Evolutionary conservation across 1,140 invertebrate species (phyloP).

Genomic region (Monomorium pharaonis): DNA sequence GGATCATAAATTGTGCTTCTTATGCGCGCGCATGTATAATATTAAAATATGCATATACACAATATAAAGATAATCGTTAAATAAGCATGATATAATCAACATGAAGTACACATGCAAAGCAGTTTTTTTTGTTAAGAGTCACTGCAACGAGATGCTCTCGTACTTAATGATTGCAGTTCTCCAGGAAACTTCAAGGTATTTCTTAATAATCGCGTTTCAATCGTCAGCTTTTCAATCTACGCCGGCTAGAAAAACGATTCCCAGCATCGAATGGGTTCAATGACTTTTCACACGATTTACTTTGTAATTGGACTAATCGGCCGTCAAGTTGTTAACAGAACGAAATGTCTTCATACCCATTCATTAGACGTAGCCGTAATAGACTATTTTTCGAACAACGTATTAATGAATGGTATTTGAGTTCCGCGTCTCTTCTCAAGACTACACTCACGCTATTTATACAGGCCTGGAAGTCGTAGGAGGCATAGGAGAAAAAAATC

Average conservation of each 20-base stretch:
- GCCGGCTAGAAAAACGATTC: neutral
- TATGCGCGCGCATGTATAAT: neutral
- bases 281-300: conserved; percentile 41
- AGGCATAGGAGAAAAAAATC: conserved; percentile 66
- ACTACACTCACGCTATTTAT: conserved; percentile 22
- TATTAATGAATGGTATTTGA: conserved; percentile 32
- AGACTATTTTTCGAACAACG: neutral
- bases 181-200: neutral
- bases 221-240: neutral
- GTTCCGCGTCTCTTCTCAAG: conserved; percentile 48
- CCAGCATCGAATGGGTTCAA: conserved; percentile 8
- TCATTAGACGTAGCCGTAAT: conserved; percentile 26
- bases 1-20: neutral
- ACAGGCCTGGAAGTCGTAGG: conserved; percentile 51
- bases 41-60: neutral
- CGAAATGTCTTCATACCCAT: conserved; percentile 17
- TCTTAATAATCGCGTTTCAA: conserved; percentile 30
- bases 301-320: conserved; percentile 46
- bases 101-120: neutral
- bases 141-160: neutral
- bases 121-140: neutral
- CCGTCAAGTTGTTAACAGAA: conserved; percentile 8
- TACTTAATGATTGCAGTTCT: neutral
- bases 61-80: neutral
- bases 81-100: neutral